Evolutionary conservation across 2,113 vertebrate species (phyloP).

Genomic region (Psophia crepitans): DNA sequence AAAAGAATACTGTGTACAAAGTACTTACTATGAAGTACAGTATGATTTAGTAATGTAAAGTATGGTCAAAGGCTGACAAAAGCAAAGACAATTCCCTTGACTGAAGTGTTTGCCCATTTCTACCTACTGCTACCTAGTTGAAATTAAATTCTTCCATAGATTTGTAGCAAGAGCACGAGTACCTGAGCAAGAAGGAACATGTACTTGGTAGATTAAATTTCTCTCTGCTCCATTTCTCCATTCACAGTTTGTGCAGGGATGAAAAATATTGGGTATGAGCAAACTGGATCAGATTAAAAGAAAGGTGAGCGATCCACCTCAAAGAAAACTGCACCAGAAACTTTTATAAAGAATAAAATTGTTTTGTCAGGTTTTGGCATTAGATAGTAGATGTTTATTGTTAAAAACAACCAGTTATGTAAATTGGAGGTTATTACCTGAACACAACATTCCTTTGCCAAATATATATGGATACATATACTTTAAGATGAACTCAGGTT

Average conservation of each 20-base stretch:
- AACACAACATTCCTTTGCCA: neutral
- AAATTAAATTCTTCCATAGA: neutral
- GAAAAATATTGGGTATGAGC: neutral
- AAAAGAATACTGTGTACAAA: neutral
- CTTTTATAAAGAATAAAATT: neutral
- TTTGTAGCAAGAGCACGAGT: neutral
- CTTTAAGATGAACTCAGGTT: neutral
- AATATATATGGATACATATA: neutral
- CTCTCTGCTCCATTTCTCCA: neutral
- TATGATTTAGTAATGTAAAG: conserved; percentile 19
- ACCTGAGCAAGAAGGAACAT: neutral
- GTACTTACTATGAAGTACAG: neutral
- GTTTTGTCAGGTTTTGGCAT: neutral
- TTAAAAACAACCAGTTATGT: neutral
- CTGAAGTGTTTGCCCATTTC: neutral
- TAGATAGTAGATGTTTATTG: neutral
- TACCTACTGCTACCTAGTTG: neutral
- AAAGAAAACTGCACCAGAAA: neutral
- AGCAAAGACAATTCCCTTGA: neutral
- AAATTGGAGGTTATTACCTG: neutral
- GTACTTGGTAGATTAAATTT: neutral
- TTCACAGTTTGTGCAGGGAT: neutral
- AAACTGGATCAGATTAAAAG: neutral
- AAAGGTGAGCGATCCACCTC: neutral
- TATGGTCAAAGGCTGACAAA: neutral